Conservation (phyloP, 23 tunicate species). For the Trididemnum clinides region DNA sequence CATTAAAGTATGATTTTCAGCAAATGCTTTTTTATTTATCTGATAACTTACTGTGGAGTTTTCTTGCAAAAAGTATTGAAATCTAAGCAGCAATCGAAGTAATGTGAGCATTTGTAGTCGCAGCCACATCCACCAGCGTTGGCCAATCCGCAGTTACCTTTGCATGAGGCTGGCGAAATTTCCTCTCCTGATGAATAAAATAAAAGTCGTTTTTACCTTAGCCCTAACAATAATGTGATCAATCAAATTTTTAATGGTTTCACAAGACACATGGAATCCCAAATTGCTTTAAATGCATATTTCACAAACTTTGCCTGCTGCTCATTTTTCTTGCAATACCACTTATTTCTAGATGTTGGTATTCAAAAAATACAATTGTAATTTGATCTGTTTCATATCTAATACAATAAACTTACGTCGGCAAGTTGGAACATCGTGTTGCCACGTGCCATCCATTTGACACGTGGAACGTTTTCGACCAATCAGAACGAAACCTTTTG, state of each 20-base stretch:
- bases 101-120: neutral
- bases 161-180: neutral
- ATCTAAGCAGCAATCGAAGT: constrained; percentile 24
- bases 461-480: constrained; percentile 24
- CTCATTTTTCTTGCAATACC: too few relatives aligned
- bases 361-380: too few relatives aligned
- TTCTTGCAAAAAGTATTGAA: neutral
- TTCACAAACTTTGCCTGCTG: too few relatives aligned
- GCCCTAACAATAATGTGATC: too few relatives aligned
- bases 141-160: neutral
- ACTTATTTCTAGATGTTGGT: too few relatives aligned
- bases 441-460: constrained; percentile 37
- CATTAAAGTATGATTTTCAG: too few relatives aligned
- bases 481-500: neutral
- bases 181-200: neutral
- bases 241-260: too few relatives aligned
- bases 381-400: neutral
- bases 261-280: too few relatives aligned
- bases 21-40: too few relatives aligned
- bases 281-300: too few relatives aligned
- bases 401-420: neutral
- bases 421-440: constrained; percentile 24
- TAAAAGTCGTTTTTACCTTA: neutral
- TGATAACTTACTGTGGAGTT: too few relatives aligned
- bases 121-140: constrained; percentile 33